phyloP scores from a whole-genome alignment of 2,888 invertebrate species.

The Lochmaea crataegi region DNA sequence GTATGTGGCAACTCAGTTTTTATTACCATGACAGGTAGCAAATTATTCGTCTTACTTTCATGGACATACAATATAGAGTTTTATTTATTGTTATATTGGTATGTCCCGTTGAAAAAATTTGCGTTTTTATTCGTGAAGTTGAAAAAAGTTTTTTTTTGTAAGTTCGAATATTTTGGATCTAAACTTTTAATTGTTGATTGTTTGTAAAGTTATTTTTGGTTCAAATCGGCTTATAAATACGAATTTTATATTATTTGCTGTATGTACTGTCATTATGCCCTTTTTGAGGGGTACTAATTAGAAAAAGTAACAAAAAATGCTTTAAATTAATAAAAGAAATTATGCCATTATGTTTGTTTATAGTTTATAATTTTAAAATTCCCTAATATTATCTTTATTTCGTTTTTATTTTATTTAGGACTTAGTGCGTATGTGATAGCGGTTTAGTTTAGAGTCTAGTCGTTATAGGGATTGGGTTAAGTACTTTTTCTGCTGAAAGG shows the following conservation, averaged over 20 bases:
- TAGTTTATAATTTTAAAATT: neutral
- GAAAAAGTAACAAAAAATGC: neutral
- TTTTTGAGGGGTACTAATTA: constrained; percentile 1
- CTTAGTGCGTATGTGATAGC: too few relatives aligned
- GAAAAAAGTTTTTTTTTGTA: neutral
- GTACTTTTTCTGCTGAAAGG: neutral
- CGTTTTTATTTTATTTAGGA: too few relatives aligned
- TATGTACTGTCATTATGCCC: constrained; percentile 1
- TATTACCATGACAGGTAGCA: too few relatives aligned
- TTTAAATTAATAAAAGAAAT: neutral
- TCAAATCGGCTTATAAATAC: neutral
- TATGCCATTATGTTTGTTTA: neutral
- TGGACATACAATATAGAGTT: too few relatives aligned
- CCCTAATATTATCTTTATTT: too few relatives aligned
- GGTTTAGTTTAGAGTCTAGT: too few relatives aligned
- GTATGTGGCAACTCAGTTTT: too few relatives aligned
- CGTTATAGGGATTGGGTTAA: neutral
- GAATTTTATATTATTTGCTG: neutral
- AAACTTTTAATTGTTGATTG: neutral
- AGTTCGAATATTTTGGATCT: neutral
- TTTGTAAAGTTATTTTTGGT: neutral
- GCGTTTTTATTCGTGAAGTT: neutral
- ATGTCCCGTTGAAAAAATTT: too few relatives aligned
- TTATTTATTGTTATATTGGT: too few relatives aligned
- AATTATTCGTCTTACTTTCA: too few relatives aligned